Evolutionary conservation across 2,797 vertebrate genomes (phyloP).

Genomic region (Hipposideros larvatus): DNA sequence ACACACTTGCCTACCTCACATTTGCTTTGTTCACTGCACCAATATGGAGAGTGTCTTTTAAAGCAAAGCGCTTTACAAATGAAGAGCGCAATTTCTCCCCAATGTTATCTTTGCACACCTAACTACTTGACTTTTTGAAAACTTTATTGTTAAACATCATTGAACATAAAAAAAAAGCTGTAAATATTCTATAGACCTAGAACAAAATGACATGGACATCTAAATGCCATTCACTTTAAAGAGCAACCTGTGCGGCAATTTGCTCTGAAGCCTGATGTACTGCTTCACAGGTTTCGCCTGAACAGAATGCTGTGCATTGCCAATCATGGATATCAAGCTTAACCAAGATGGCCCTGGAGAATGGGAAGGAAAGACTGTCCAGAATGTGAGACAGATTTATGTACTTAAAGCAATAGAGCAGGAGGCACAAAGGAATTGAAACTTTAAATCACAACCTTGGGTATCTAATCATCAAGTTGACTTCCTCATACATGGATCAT

Average conservation of each 20-base stretch:
- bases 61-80: constrained; percentile 27
- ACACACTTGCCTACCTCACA: not conserved
- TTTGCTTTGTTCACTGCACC: not conserved
- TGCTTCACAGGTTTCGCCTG: not conserved
- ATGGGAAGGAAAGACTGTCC: not conserved
- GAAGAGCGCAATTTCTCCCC: not conserved
- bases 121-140: not conserved
- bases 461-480: not conserved
- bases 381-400: not conserved
- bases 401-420: not conserved
- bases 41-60: constrained; percentile 6
- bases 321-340: not conserved
- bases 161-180: constrained; percentile 39
- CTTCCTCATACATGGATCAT: not conserved
- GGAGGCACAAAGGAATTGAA: not conserved
- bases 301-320: not conserved
- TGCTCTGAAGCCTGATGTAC: not conserved
- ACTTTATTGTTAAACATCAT: constrained; percentile 28
- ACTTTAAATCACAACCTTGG: not conserved
- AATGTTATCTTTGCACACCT: not conserved
- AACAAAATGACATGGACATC: not conserved
- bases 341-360: not conserved
- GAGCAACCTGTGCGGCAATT: not conserved
- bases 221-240: constrained; percentile 22
- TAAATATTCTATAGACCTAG: constrained; percentile 14